Evolutionary conservation across 2,113 vertebrate genomes (phyloP).

Genomic region (Sardina pilchardus): DNA sequence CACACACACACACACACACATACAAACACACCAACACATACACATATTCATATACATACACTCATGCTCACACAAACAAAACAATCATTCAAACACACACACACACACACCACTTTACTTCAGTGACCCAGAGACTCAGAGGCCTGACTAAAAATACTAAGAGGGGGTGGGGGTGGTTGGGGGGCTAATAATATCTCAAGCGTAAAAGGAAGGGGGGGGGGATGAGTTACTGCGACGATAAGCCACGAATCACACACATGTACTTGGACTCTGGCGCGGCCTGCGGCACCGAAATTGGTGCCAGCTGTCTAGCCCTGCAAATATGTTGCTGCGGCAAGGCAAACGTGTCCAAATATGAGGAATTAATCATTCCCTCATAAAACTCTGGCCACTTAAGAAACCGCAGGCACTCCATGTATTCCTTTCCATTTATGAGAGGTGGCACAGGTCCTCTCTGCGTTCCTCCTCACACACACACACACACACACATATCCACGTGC

Average conservation of each 20-base stretch:
- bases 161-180: conserved; percentile 41
- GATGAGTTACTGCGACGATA: conserved; percentile 71
- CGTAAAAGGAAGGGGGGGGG: conserved; percentile 61
- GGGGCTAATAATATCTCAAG: conserved; percentile 71
- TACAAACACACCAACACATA: neutral
- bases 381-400: conserved; percentile 70
- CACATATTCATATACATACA: neutral
- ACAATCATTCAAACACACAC: conserved; percentile 19
- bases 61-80: conserved; percentile 1
- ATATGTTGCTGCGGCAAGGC: conserved; percentile 67
- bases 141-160: conserved; percentile 72
- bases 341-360: conserved; percentile 70
- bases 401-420: conserved; percentile 72
- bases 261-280: conserved; percentile 63
- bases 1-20: neutral
- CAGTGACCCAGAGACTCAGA: conserved; percentile 67
- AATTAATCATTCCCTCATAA: conserved; percentile 76
- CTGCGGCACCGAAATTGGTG: conserved; percentile 72
- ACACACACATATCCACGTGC: neutral
- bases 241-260: conserved; percentile 71
- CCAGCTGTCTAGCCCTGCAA: conserved; percentile 73
- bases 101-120: conserved; percentile 49
- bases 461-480: neutral
- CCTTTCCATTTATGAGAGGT: conserved; percentile 68
- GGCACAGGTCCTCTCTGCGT: conserved; percentile 49